Evolutionary conservation across 2,797 vertebrate genomes (phyloP).

Genomic region (Propithecus deckenii): DNA sequence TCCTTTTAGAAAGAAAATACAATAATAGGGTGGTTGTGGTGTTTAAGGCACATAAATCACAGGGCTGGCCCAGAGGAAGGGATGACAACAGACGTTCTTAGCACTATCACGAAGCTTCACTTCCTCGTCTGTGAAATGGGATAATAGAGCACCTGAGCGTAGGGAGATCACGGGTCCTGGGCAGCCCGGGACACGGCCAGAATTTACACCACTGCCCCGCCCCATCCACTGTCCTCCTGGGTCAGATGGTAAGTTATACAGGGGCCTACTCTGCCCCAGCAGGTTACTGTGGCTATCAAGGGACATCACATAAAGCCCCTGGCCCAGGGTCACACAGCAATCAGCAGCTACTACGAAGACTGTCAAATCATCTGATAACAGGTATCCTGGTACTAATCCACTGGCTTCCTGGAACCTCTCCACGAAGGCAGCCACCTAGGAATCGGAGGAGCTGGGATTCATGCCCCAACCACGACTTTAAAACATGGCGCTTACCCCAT

Average conservation of each 20-base stretch:
- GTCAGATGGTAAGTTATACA: accelerated
- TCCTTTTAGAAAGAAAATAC: not conserved
- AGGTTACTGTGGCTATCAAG: not conserved
- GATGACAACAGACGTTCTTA: not conserved
- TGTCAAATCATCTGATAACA: accelerated
- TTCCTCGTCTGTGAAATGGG: not conserved
- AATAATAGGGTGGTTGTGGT: not conserved
- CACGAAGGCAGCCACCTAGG: accelerated
- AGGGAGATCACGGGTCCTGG: not conserved
- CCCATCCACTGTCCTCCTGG: not conserved
- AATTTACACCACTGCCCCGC: accelerated
- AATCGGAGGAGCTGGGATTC: not conserved
- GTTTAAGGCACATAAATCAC: too few relatives aligned
- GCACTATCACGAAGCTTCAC: not conserved
- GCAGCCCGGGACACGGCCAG: not conserved
- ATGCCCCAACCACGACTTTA: not conserved
- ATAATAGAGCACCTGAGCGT: accelerated
- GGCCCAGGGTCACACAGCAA: not conserved
- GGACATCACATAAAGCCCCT: not conserved
- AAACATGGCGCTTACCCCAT: accelerated
- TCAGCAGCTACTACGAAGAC: not conserved
- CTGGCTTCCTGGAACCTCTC: not conserved
- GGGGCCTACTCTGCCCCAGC: not conserved
- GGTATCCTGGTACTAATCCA: accelerated
- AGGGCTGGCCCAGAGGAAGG: not conserved